Base-by-base conservation (phyloP, 2,888 invertebrate species). In the Ariolimax columbianus region DNA sequence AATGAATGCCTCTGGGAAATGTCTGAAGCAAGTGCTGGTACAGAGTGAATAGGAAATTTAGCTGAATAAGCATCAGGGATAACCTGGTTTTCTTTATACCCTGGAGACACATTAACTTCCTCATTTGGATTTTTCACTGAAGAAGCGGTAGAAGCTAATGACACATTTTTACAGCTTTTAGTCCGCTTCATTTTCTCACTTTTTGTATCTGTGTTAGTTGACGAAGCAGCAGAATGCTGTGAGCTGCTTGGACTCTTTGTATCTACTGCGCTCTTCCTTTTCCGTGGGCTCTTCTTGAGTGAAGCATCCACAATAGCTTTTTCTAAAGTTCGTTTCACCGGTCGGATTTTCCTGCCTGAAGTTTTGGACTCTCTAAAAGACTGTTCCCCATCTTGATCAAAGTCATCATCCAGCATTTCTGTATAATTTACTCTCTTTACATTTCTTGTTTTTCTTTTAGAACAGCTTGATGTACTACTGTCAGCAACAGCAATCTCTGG, bases 291-390 rank as follows among this genome's bases (percentile, higher is more conserved):
- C 38, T 83, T 83, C 7, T 38, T 77, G 68, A 83, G 30, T 11
- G 83, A 77, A 33, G 83, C 83, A 23, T 63, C 77, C 23, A 83
- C 83, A 14, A 83, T 75, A 33, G 83, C 83, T 63, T 83, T 77
- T 43, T 83, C 83, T 51, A 83, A 66, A 30, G 47, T 63, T 30
- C 83, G 40, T 23, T 59, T 59, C n/a, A 66, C 77, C 30, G 83
- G 83, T 14, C 40, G 55, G 26, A 83, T 77, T 77, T 40, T 83
- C 23, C 83, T 36, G 33, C 83, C 83, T 40, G 83, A 83, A 17
- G 43, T 83, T 43, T 26, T 43, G 30, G 73, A 73, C n/a, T 73
- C 40, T 82, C 36, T 73, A 3, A 73, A 26, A 73, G 38, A 51
- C 23, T 36, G 30, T 11, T 68, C 40, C 4, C 9, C 51, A 26